A percentile compares a stretch with the other conserved stretches of the same genome.
Conservation (phyloP, 2,113 vertebrate genomes). For the Pithys albifrons region DNA sequence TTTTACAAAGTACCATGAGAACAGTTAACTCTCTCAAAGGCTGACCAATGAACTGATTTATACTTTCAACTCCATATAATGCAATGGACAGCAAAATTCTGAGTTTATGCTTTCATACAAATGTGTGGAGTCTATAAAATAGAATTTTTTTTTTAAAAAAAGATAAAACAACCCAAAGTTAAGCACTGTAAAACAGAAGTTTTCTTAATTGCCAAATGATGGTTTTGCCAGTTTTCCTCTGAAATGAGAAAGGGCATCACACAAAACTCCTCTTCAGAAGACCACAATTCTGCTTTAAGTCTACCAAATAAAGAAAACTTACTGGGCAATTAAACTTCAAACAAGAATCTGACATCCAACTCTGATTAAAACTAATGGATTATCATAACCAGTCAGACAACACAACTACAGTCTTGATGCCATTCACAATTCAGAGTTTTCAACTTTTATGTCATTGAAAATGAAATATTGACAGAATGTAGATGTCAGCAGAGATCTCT, state of each 20-base stretch:
- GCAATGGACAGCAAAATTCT: background rate
- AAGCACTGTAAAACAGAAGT: background rate
- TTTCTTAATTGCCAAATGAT: background rate
- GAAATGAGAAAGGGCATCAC: background rate
- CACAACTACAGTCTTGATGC: background rate
- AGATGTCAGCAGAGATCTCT: background rate
- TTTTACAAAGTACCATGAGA: background rate
- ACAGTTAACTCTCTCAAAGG: background rate
- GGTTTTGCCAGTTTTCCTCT: background rate
- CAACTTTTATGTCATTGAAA: background rate
- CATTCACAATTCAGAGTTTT: background rate
- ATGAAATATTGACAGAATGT: background rate
- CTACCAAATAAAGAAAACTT: background rate
- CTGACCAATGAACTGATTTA: background rate
- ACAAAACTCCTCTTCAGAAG: background rate
- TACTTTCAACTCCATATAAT: background rate
- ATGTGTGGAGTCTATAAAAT: background rate
- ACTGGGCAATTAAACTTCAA: background rate
- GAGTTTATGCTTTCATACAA: background rate
- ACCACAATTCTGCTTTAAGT: background rate
- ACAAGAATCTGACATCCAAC: background rate
- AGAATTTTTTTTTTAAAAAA: too few species aligned
- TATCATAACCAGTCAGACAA: background rate
- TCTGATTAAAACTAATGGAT: background rate
- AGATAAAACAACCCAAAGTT: background rate